These are phyloP conservation scores for Notodromas monacha DNA, from an alignment of 2,888 invertebrate genomes.

Conservation along the genomic window DNA sequence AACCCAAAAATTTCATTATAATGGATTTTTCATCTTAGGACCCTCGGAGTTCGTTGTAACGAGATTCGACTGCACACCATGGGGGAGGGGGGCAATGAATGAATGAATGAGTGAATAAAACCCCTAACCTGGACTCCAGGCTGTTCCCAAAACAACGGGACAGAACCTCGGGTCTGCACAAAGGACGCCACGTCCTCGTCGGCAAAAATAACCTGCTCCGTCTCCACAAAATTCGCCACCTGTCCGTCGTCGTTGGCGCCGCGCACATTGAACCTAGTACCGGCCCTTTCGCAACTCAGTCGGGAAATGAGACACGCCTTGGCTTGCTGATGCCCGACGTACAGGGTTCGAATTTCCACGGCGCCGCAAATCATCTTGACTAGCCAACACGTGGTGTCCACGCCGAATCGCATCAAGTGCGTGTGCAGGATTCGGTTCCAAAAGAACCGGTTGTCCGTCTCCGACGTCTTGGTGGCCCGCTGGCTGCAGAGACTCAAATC, in stretches of 20 bases:
- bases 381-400: constrained; percentile 66
- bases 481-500: constrained; percentile 86
- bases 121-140: constrained; percentile 52
- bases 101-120: no score
- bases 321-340: constrained; percentile 76
- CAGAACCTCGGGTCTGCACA: constrained; percentile 55
- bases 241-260: constrained; percentile 98
- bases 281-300: constrained; percentile 84
- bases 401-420: constrained; percentile 60
- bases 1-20: no score
- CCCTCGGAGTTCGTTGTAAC: no score
- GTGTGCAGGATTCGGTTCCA: constrained; percentile 92
- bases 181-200: constrained; percentile 68
- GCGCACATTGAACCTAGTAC: constrained; percentile 84
- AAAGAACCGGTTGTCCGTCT: constrained; percentile 79
- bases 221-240: constrained; percentile 99
- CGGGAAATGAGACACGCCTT: constrained; percentile 78
- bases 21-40: no score
- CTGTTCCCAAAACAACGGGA: constrained; percentile 96
- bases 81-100: no score
- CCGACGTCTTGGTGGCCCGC: constrained; percentile 37
- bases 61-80: neutral
- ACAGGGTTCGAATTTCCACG: constrained; percentile 87
- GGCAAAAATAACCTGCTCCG: constrained; percentile 76
- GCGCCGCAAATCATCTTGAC: constrained; percentile 87